Evolutionary conservation across 1,140 invertebrate species (phyloP), one percentile per base, ranked within the genome.

Genomic region (Sitodiplosis mosellana): DNA sequence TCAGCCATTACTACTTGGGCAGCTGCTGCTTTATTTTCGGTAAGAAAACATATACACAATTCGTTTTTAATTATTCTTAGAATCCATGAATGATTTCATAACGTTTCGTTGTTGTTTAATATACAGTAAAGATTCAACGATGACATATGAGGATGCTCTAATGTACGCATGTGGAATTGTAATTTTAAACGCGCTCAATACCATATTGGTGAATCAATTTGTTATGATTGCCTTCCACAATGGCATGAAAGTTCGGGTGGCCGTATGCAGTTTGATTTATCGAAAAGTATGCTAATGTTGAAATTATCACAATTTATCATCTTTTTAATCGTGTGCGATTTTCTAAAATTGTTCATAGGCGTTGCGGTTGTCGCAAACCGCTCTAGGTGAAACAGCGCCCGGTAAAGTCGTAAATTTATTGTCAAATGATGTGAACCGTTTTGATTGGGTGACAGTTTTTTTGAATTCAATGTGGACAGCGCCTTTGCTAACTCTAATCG

Each of bases 351-450:
- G 18, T 21, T 21, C 11, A 18, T 18, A 43, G 41, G 41, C 41
- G 14, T 19, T 43, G 11, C 2, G 68, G 8, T 56, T 83, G 2
- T 81, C 74, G 50, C 69, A 68, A 46, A 75, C 71, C 0, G 78
- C 85, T 0, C 54, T 90, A 19, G 77, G 76, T 0, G 74, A 83
- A 52, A 84, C 83, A 1, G 83, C 85, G 7, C 75, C 80, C 2
- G 87, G 87, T 1, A 74, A 77, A 56, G 69, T 77, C 53, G 71
- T 77, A 6, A 81, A 81, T 57, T 61, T 81, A 1, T 63, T 81
- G 52, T 76, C 78, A 17, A 81, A 80, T 55, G 78, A 80, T 53
- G 62, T 68, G 6, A 64, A 56, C 19, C 60, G 65, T 19, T 66
- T 68, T 48, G 67, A 69, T 51, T 48, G 48, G 8, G 56, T 61